A percentile compares a stretch with the other conserved stretches of the same genome.
phyloP scores from a whole-genome alignment of 1,140 invertebrate species.

The Procambarus clarkii region DNA sequence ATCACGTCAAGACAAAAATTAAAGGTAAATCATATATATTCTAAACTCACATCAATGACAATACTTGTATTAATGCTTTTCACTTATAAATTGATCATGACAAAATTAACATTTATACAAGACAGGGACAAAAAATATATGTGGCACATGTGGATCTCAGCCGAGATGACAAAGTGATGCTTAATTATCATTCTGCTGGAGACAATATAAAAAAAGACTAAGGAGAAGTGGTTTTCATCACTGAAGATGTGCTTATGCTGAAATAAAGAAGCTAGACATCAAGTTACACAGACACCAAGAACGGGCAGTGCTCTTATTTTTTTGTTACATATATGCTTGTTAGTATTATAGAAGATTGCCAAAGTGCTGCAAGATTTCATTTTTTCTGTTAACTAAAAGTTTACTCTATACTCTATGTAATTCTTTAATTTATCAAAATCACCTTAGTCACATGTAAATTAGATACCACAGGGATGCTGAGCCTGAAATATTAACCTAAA shows the following conservation, averaged over 20 bases:
- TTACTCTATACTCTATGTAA: background rate
- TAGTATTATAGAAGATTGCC: slow-evolving; percentile 11
- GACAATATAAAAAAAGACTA: background rate
- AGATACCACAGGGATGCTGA: too few species aligned
- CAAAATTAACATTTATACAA: slow-evolving; percentile 12
- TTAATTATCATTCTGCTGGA: background rate
- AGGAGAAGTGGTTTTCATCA: slow-evolving; percentile 3
- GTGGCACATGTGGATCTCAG: background rate
- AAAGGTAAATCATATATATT: background rate
- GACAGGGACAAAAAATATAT: background rate
- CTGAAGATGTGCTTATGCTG: background rate
- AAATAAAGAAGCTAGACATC: background rate
- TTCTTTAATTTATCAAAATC: background rate
- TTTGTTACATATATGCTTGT: slow-evolving; percentile 5
- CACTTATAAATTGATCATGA: background rate
- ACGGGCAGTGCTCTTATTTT: background rate
- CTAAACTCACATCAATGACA: slow-evolving; percentile 10
- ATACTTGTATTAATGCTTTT: background rate
- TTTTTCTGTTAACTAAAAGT: background rate
- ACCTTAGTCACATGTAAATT: too few species aligned
- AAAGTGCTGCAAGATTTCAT: background rate
- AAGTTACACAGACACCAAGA: background rate
- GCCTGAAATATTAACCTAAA: background rate
- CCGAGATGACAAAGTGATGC: background rate
- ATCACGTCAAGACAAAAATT: slow-evolving; percentile 1